Percentiles rank a stretch among this genome's conserved stretches.
phyloP scores from a whole-genome alignment of 1,140 invertebrate genomes.

The Sminthurides bifidus region DNA sequence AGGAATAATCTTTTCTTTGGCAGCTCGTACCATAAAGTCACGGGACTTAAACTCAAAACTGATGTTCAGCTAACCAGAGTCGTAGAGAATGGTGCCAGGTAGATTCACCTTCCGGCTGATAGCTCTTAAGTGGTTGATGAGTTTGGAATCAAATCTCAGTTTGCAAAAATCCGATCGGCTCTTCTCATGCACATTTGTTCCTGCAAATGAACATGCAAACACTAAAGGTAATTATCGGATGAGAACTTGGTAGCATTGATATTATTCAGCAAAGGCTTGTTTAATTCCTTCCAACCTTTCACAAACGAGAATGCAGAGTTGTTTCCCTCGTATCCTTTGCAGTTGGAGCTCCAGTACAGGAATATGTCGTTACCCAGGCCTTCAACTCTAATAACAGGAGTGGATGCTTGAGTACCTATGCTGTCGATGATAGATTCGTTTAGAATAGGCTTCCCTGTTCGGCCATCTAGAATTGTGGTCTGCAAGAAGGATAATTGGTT shows the following conservation, averaged over 20 bases:
- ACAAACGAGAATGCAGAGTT: constrained; percentile 38
- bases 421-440: constrained; percentile 50
- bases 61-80: constrained; percentile 43
- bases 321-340: constrained; percentile 41
- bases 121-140: constrained; percentile 53
- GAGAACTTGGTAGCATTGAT: background rate
- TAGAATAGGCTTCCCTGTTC: constrained; percentile 52
- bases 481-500: constrained; percentile 30
- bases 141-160: constrained; percentile 55
- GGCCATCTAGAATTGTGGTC: constrained; percentile 55
- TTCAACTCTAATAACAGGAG: constrained; percentile 42
- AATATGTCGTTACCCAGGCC: constrained; percentile 58
- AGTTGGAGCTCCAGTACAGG: constrained; percentile 60
- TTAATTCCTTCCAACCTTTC: constrained; percentile 34
- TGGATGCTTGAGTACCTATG: constrained; percentile 51
- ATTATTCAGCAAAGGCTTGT: background rate
- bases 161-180: constrained; percentile 56
- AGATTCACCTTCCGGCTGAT: constrained; percentile 54
- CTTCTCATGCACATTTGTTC: constrained; percentile 49
- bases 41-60: too few species aligned
- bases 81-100: constrained; percentile 56
- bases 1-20: too few species aligned
- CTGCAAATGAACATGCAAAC: constrained; percentile 37
- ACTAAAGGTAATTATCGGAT: background rate
- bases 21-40: too few species aligned